Conservation (phyloP, 23 tunicate genomes). For the Trididemnum miniatum region DNA sequence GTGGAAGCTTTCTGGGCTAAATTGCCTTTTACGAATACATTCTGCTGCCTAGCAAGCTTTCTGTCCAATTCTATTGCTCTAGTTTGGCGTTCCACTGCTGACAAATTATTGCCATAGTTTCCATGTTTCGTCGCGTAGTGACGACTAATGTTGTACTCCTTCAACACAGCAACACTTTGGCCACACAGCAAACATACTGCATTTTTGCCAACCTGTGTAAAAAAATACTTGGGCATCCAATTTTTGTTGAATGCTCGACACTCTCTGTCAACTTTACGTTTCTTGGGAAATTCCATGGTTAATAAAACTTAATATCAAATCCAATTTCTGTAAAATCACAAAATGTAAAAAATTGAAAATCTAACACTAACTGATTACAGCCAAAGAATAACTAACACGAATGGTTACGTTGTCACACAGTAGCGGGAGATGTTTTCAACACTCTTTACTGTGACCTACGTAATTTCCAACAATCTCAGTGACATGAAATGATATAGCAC, state of each 20-base stretch:
- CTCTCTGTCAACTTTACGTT: slow-evolving; percentile 67
- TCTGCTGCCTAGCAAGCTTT: slow-evolving; percentile 57
- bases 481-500: background rate
- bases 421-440: background rate
- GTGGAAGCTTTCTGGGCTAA: slow-evolving; percentile 58
- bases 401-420: background rate
- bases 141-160: slow-evolving; percentile 57
- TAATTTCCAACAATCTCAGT: background rate
- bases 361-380: background rate
- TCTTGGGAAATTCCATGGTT: slow-evolving; percentile 55
- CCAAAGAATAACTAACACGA: background rate
- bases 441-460: background rate
- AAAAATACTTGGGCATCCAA: slow-evolving; percentile 69
- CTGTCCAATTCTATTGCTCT: slow-evolving; percentile 64
- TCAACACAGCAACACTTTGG: slow-evolving; percentile 49
- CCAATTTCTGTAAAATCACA: no score
- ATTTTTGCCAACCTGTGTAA: slow-evolving; percentile 44
- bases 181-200: slow-evolving; percentile 35
- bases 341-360: background rate
- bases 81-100: slow-evolving; percentile 60
- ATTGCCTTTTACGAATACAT: slow-evolving; percentile 59
- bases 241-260: slow-evolving; percentile 67
- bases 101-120: slow-evolving; percentile 53
- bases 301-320: background rate
- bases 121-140: slow-evolving; percentile 53